phyloP scores from a whole-genome alignment of 2,797 vertebrate species.

The Tinamus major region DNA sequence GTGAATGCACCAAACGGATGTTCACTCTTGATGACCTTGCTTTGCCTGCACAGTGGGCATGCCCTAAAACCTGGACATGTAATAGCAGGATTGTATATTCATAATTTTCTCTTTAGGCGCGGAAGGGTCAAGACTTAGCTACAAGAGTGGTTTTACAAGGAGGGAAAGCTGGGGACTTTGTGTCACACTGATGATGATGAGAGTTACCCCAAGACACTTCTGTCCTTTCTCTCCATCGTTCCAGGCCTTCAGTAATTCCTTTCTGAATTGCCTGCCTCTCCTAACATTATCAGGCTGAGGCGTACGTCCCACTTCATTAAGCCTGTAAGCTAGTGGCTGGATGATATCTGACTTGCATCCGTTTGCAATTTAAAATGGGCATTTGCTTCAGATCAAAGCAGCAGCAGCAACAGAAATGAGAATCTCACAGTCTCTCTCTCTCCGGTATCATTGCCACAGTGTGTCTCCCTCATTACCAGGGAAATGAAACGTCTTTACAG shows the following conservation, averaged over 20 bases:
- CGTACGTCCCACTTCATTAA: slow-evolving; percentile 69
- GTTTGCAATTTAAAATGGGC: slow-evolving; percentile 73
- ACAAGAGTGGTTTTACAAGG: background rate
- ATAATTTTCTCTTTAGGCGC: background rate
- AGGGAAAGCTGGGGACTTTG: background rate
- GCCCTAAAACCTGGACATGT: accelerated
- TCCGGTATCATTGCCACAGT: slow-evolving; percentile 49
- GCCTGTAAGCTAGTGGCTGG: slow-evolving; percentile 69
- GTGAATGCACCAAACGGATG: accelerated
- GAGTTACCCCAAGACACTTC: background rate
- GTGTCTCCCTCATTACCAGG: slow-evolving; percentile 70
- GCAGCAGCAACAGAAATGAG: slow-evolving; percentile 66
- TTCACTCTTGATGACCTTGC: background rate
- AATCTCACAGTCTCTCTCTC: slow-evolving; percentile 63
- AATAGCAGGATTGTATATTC: background rate
- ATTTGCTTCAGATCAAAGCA: slow-evolving; percentile 74
- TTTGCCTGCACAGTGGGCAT: accelerated
- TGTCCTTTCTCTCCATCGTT: background rate
- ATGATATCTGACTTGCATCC: slow-evolving; percentile 72
- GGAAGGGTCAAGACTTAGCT: background rate
- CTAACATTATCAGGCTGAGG: slow-evolving; percentile 42
- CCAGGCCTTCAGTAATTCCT: slow-evolving; percentile 51
- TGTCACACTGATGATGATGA: background rate
- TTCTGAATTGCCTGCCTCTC: slow-evolving; percentile 45
- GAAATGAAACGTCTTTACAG: slow-evolving; percentile 71